phyloP scores from a whole-genome alignment of 2,888 invertebrate genomes.

The Rhodophaea formosa region DNA sequence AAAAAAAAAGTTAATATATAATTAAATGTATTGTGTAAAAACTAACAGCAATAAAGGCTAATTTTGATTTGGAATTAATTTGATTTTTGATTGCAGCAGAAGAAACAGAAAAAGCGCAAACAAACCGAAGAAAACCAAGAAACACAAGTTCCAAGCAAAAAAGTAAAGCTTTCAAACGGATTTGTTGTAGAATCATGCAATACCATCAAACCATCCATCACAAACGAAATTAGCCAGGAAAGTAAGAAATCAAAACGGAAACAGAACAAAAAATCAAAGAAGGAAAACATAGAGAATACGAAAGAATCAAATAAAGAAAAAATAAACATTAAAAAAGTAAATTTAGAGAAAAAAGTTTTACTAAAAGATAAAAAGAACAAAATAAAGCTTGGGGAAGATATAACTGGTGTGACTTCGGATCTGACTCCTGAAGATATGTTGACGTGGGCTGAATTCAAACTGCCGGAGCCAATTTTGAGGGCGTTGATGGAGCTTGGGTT shows the following conservation, averaged over 20 bases:
- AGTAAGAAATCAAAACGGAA: constrained; percentile 25
- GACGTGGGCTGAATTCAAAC: constrained; percentile 85
- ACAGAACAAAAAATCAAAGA: constrained; percentile 31
- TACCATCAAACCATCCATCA: constrained; percentile 45
- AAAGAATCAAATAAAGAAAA: not conserved
- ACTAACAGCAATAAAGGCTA: too few relatives aligned
- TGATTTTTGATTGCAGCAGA: constrained; percentile 34
- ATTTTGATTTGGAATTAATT: too few relatives aligned
- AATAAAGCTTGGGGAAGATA: constrained; percentile 55
- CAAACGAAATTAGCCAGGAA: constrained; percentile 36
- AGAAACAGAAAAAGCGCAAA: constrained; percentile 33
- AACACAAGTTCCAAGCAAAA: constrained; percentile 47
- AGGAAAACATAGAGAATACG: constrained; percentile 20
- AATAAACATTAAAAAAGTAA: constrained; percentile 18
- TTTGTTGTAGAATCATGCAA: constrained; percentile 61
- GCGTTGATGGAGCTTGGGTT: constrained; percentile 90
- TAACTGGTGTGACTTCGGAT: constrained; percentile 35
- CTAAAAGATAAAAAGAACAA: constrained; percentile 36
- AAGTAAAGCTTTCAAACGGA: constrained; percentile 56
- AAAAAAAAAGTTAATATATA: too few relatives aligned
- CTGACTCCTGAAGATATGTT: constrained; percentile 73
- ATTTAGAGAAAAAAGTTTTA: constrained; percentile 1
- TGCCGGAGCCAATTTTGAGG: constrained; percentile 85
- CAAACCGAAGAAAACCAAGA: constrained; percentile 39
- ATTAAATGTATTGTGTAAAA: too few relatives aligned